Evolutionary conservation across 2,113 vertebrate species (phyloP), one percentile per base, ranked within the genome.

Genomic region (Colistium nudipinnis): DNA sequence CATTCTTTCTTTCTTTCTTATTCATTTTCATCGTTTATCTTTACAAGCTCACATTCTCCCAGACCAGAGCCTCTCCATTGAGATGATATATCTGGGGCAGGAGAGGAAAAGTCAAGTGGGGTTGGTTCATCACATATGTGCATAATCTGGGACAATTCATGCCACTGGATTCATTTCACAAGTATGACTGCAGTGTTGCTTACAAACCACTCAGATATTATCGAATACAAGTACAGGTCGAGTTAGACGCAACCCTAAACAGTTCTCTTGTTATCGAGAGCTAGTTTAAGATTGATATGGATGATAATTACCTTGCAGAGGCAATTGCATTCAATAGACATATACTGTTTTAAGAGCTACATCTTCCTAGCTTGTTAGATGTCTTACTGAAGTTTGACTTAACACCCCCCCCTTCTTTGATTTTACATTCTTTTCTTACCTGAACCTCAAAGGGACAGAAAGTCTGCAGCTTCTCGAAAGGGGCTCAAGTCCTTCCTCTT

Each of bases 401-500:
- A 49, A 0, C 1, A 16, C 14, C 22, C 7, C 9, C 3, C n/a
- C 1, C 20, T 47, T 5, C 54, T 52, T 63, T 56, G 20, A 27
- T 16, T 30, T 56, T 45, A n/a, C 7, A 11, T 17, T 1, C 9
- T 13, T 14, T 36, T 60, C 12, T n/a, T 13, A 31, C 44, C 11
- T 36, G 20, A 49, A 41, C 4, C 0, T 49, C 10, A 41, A 8
- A 38, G 19, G 45, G 4, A 53, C n/a, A 25, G 20, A 16, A 51
- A 25, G 7, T 52, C 25, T 31, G 20, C 14, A 25, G 39, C n/a
- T 62, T 19, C 17, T 71, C 9, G 27, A 30, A 43, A 31, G 13
- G 35, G 47, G 35, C 6, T 30, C 13, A 16, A 38, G 11, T 24
- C 22, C 52, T 69, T 69, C 53, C 22, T 76, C 47, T 84, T 84